Percentiles rank a stretch among this genome's conserved stretches.
phyloP scores from a whole-genome alignment of 2,113 vertebrate species.

The Odocoileus hemionus region DNA sequence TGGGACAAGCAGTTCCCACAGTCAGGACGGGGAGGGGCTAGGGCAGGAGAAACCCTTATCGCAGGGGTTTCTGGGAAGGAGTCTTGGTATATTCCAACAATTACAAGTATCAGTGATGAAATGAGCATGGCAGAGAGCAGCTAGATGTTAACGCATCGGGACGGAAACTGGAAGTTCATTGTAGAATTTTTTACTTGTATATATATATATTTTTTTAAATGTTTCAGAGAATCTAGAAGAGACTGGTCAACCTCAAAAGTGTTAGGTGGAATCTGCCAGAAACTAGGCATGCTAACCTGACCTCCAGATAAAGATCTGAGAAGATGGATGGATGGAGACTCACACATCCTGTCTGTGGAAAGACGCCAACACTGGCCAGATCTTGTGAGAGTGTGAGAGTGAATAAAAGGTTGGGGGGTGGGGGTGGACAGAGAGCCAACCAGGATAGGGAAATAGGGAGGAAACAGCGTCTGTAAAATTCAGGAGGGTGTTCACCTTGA shows the following conservation, averaged over 20 bases:
- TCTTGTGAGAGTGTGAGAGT: neutral
- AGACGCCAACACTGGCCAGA: neutral
- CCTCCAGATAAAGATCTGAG: neutral
- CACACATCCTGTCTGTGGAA: neutral
- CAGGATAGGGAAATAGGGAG: neutral
- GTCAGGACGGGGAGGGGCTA: fast-evolving
- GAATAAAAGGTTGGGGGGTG: neutral
- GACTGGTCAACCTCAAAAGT: neutral
- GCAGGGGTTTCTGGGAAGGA: neutral
- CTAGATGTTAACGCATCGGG: neutral
- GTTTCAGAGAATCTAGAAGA: neutral
- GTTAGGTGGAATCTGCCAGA: neutral
- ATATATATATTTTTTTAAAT: neutral
- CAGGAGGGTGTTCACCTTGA: neutral
- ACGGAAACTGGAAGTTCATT: neutral
- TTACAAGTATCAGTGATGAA: neutral
- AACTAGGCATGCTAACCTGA: neutral
- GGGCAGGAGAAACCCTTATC: fast-evolving
- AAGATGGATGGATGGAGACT: neutral
- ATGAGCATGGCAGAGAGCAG: neutral
- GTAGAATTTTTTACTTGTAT: neutral
- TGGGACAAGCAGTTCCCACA: neutral
- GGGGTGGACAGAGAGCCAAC: neutral
- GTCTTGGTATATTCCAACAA: neutral
- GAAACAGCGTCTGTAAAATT: neutral